Base-by-base conservation (phyloP, 2,797 vertebrate genomes). In the Peromyscus eremicus region DNA sequence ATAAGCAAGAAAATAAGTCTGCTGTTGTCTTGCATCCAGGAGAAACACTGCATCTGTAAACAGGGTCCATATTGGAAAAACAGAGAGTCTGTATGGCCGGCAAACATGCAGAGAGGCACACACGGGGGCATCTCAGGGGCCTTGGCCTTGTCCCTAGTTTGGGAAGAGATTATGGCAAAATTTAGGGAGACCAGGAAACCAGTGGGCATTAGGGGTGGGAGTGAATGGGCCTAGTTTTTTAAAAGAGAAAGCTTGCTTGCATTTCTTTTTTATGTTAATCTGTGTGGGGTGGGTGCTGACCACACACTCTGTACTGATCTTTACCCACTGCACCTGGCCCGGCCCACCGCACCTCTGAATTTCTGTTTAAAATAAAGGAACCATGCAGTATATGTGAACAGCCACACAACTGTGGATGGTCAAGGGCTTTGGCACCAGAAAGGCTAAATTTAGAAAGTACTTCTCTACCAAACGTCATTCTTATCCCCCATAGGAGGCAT, bases 1-100 rank as follows among this genome's bases (percentile, higher is more conserved):
- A 96, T 64, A 92, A 85, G 34, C 43, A 43, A 88, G 60, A 68
- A 93, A 86, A 75, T 73, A 87, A 91, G 40, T 2, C 80, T n/a
- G 55, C 66, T 6, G 7, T 29, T 82, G 32, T 43, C 62, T 89
- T 52, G 2, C 11, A 68, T 60, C 68, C 52, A 46, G 79, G 21
- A 64, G 29, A 60, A 40, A 86, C 76, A 73, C n/a, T n/a, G 68
- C 34, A 80, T 77, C 91, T 87, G 25, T 43, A 94, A 82, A 91
- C 37, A 83, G 23, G 40, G 11, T 49, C 91, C 40, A 3, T 68
- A 29, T 12, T 66, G 37, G 62, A 52, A 57, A 93, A 75, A 5
- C 5, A 37, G 83, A 87, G 76, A 62, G 55, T 81, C 37, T 49
- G 76, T 79, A 5, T 49, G 70, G 43, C 80, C 55, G 83, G 40